Percentiles rank a stretch among this genome's conserved stretches.
These are phyloP conservation scores for Microvelia longipes DNA, from an alignment of 1,140 invertebrate species.

Conservation along the genomic window DNA sequence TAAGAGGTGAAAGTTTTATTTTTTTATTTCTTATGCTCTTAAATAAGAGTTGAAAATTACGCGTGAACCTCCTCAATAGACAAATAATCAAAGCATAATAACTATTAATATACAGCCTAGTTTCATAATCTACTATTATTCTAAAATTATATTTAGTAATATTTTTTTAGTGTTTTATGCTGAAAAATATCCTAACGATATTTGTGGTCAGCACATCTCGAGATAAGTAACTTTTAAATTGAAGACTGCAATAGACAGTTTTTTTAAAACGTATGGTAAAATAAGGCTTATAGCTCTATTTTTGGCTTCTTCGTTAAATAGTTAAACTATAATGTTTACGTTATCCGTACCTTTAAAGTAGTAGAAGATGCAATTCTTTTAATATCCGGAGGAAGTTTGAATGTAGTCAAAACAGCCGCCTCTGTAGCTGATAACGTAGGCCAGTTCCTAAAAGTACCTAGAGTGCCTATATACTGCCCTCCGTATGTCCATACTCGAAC, in stretches of 20 bases:
- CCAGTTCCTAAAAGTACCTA: conserved; percentile 47
- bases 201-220: not conserved
- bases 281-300: not conserved
- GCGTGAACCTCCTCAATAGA: too few species aligned
- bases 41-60: too few species aligned
- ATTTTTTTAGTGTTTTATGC: too few species aligned
- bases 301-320: not conserved
- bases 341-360: conserved; percentile 33
- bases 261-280: not conserved
- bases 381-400: conserved; percentile 45
- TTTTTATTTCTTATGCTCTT: too few species aligned
- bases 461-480: conserved; percentile 48
- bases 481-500: conserved; percentile 49
- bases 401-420: conserved; percentile 27
- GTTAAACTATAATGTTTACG: not conserved
- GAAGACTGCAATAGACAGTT: not conserved
- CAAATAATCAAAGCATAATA: too few species aligned
- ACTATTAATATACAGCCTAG: too few species aligned
- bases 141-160: too few species aligned
- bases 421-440: conserved; percentile 32
- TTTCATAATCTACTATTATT: too few species aligned
- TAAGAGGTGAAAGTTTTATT: too few species aligned
- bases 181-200: too few species aligned
- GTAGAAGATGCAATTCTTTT: conserved; percentile 45
- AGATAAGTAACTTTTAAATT: not conserved